Evolutionary conservation across 2,888 invertebrate species (phyloP).

Genomic region (Brachyptera risi): DNA sequence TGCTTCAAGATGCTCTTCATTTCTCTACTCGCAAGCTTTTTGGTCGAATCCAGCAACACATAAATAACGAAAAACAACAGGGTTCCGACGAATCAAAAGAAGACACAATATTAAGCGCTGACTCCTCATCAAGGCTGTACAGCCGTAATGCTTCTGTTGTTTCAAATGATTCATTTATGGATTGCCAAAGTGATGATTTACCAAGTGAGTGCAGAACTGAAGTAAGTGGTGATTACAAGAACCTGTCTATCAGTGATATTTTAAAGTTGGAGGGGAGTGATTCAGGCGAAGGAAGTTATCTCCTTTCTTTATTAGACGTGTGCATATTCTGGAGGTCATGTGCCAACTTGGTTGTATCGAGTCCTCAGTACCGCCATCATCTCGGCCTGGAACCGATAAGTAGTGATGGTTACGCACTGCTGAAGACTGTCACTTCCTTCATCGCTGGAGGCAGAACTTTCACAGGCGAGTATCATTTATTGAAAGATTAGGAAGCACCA

Average conservation of each 20-base stretch:
- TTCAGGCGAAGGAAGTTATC: slow-evolving; percentile 31
- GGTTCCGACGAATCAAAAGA: not conserved
- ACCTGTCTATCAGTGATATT: not conserved
- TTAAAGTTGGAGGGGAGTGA: slow-evolving; percentile 19
- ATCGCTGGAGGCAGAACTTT: not conserved
- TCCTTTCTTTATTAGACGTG: slow-evolving; percentile 46
- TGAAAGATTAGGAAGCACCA: too few species aligned
- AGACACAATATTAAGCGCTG: not conserved
- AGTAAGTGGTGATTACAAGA: slow-evolving; percentile 19
- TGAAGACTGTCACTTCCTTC: slow-evolving; percentile 33
- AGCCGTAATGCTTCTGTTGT: not conserved
- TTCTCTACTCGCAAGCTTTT: slow-evolving; percentile 6
- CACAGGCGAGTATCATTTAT: too few species aligned
- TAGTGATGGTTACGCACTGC: slow-evolving; percentile 45
- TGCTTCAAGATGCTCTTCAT: slow-evolving; percentile 30
- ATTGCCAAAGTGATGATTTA: too few species aligned
- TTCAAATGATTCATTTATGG: too few species aligned
- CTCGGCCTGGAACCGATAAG: slow-evolving; percentile 46
- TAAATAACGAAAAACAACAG: not conserved
- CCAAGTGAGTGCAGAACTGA: too few species aligned
- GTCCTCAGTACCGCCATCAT: slow-evolving; percentile 52
- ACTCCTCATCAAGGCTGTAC: not conserved
- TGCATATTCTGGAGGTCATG: slow-evolving; percentile 53
- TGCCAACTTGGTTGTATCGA: slow-evolving; percentile 52
- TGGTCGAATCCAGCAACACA: not conserved